Base-by-base conservation (phyloP, 1,140 invertebrate species). In the Chironomus striatipennis region DNA sequence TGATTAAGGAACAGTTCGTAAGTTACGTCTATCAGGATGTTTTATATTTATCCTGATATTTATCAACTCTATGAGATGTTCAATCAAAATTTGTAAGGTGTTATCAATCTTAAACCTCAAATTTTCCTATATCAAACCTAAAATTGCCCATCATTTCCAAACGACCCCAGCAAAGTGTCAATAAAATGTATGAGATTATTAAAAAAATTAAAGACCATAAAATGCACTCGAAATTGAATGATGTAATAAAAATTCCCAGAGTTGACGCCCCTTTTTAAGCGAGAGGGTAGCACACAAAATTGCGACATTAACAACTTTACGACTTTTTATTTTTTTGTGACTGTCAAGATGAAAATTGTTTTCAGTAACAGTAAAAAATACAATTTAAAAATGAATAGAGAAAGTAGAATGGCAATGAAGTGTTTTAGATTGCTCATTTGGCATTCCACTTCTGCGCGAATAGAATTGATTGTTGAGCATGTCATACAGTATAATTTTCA, bases 251-350 rank as follows among this genome's bases (percentile, higher is more conserved):
- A 70, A 20, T 70, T 67, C 7, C 10, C 20, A n/a, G 9, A 1
- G 12, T 20, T 18, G 65, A 70, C 20, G 65, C 65, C 65, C 18
- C n/a, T 9, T 18, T 20, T 70, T 70, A 12, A 12, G 17, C 7
- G 47, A 12, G 47, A 12, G 47, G 47, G 65, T 70, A 70, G 65
- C n/a, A 18, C n/a, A 18, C n/a, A 17, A 70, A 70, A 70, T 70
- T 70, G 65, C 65, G 65, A 70, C 65, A 70, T 70, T 70, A 18
- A 20, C 12, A 57, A 12, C 12, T 70, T 70, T 20, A 70, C 18
- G 18, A 17, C 65, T 20, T 10, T 57, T 57, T 2, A 2, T n/a
- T 2, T 12, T 57, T 12, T 12, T 57, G n/a, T 57, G 9, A 12
- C 9, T 12, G n/a, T 12, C 47, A 12, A n/a, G 1, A 57, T 57